Base-by-base conservation (phyloP, 2,888 invertebrate species). In the Parapristionchus giblindavisi region DNA sequence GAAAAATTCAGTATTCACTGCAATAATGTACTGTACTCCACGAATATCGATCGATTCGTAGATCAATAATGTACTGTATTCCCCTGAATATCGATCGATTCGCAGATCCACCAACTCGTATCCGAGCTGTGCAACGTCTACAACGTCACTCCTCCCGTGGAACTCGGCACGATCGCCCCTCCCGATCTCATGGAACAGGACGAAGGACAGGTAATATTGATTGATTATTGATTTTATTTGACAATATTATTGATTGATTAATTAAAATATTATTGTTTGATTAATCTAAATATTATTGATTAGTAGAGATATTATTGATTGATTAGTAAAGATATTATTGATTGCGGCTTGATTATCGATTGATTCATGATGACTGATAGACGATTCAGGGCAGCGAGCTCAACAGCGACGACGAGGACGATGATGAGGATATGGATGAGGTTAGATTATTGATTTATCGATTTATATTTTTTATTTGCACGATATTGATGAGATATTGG, bases 81-180 rank as follows among this genome's bases (percentile, higher is more conserved):
- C 8, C 8, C 17, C 43, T 43, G 8, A 43, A 43, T 43, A 43
- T 43, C 27, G 5, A 4, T 61, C 1, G 87, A 91, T 77, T 89
- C 90, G 77, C 92, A 95, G 92, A 94, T 95, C 83, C 93, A 94
- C 89, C 93, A 96, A 89, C 91, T 99, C 86, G 90, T 98, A 87
- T 92, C 93, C 89, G 94, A 96, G 90, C 91, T 98, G 88, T 98
- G 97, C 91, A 92, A 93, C 89, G 90, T 94, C 89, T 95, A 96
- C 89, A 93, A 93, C 87, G 92, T 98, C 83, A 94, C 94, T 77
- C 93, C 94, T 89, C 97, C 97, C 76, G 93, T 93, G 82, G 96
- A 97, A 89, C 92, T 98, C 88, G 93, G 94, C 43, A 77, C 83
- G 54, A 82, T 90, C 61, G 88, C 88, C 43, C 85, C 84, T 92